Evolutionary conservation across 2,113 vertebrate genomes (phyloP).

Genomic region (Psettodes erumei): DNA sequence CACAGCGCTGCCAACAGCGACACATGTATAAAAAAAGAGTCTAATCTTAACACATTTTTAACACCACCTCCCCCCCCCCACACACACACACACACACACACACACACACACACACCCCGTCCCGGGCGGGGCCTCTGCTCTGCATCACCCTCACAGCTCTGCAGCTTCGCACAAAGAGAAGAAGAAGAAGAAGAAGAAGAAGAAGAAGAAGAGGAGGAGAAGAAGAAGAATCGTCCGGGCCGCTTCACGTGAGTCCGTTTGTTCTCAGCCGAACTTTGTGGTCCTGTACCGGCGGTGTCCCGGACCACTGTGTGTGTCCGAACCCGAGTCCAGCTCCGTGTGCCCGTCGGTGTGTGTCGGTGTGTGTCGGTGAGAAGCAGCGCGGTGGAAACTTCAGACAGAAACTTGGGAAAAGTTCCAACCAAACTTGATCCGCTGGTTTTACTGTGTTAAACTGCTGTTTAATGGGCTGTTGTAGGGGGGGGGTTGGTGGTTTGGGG

Average conservation of each 20-base stretch:
- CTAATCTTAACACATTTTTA: too few relatives aligned
- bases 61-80: background rate
- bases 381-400: background rate
- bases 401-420: conserved; percentile 49
- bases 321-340: too few relatives aligned
- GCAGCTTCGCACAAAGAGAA: conserved; percentile 37
- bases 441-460: too few relatives aligned
- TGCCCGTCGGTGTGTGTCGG: background rate
- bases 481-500: too few relatives aligned
- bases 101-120: too few relatives aligned
- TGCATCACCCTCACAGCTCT: conserved; percentile 26
- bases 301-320: background rate
- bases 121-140: conserved; percentile 41
- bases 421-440: conserved; percentile 13
- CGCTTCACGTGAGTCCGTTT: conserved; percentile 45
- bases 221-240: conserved; percentile 9
- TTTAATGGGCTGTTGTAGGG: too few relatives aligned
- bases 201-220: conserved; percentile 35
- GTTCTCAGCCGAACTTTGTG: background rate
- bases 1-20: too few relatives aligned
- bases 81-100: too few relatives aligned
- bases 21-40: too few relatives aligned
- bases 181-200: conserved; percentile 31
- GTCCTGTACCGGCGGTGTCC: background rate
- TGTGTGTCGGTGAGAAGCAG: background rate